Percentiles rank a stretch among this genome's conserved stretches.
These are phyloP conservation scores for Eumaeus atala DNA, from an alignment of 1,140 invertebrate genomes.

Conservation along the genomic window DNA sequence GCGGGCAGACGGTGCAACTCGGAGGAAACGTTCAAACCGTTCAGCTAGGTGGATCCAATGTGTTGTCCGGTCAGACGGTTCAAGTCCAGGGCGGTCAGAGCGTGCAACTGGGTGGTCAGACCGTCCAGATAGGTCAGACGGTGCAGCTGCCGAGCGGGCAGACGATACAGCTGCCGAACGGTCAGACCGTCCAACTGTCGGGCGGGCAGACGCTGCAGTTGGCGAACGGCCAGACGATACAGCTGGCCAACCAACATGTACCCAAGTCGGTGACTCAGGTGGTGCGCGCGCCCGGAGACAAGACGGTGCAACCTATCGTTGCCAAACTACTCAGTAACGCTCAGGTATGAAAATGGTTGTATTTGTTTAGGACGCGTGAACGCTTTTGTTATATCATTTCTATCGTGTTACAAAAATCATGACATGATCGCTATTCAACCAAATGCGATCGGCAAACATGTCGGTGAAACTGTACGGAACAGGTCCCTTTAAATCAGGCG, in stretches of 20 bases:
- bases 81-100: constrained; percentile 52
- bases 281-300: constrained; percentile 45
- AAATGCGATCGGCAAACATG: no score
- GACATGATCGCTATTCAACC: no score
- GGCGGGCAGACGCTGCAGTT: constrained; percentile 57
- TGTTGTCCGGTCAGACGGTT: constrained; percentile 44
- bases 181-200: constrained; percentile 53
- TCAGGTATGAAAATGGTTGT: constrained; percentile 54
- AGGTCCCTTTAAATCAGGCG: no score
- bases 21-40: constrained; percentile 51
- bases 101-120: constrained; percentile 48
- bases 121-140: constrained; percentile 50
- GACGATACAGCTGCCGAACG: constrained; percentile 48
- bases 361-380: no score
- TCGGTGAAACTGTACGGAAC: no score
- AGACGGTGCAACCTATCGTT: constrained; percentile 52
- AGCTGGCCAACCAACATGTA: constrained; percentile 48
- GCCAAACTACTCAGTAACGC: constrained; percentile 62
- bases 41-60: constrained; percentile 45
- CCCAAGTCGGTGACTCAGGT: constrained; percentile 50
- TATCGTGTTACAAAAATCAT: no score
- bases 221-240: constrained; percentile 48
- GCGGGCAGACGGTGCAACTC: constrained; percentile 56
- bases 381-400: no score
- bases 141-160: constrained; percentile 50